Conservation (phyloP, 2,797 vertebrate species). For the Poeciliopsis gracilis region DNA sequence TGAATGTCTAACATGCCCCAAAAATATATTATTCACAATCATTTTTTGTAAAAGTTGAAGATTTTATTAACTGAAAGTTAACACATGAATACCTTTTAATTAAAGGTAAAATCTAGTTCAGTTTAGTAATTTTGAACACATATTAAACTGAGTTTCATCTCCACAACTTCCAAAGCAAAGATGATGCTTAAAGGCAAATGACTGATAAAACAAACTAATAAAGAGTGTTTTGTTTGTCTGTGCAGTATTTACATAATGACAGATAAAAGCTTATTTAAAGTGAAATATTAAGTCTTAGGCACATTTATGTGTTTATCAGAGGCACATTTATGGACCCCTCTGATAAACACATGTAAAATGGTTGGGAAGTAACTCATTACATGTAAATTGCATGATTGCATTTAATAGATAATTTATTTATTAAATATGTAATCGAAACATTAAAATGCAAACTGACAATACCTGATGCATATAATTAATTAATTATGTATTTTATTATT, state of each 20-base stretch:
- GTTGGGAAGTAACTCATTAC: no score
- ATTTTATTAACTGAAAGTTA: background rate
- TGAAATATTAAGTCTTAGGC: background rate
- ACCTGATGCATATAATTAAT: no score
- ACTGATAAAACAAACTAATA: conserved; percentile 1
- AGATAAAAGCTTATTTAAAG: background rate
- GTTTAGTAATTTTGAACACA: conserved; percentile 3
- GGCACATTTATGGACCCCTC: background rate
- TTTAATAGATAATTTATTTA: no score
- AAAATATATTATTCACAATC: background rate
- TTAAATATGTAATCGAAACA: no score
- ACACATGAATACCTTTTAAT: background rate
- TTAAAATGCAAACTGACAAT: no score
- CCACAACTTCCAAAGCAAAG: background rate
- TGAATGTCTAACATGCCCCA: background rate
- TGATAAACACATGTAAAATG: background rate
- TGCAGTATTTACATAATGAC: background rate
- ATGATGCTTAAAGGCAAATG: conserved; percentile 7
- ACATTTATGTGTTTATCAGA: background rate
- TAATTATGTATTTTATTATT: no score
- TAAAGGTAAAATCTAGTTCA: background rate
- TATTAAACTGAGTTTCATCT: background rate
- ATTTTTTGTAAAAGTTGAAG: background rate
- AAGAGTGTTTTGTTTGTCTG: conserved; percentile 6
- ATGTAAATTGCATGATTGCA: no score